These are phyloP conservation scores for Synanthedon tipuliformis DNA, from an alignment of 2,888 invertebrate genomes.

Conservation along the genomic window DNA sequence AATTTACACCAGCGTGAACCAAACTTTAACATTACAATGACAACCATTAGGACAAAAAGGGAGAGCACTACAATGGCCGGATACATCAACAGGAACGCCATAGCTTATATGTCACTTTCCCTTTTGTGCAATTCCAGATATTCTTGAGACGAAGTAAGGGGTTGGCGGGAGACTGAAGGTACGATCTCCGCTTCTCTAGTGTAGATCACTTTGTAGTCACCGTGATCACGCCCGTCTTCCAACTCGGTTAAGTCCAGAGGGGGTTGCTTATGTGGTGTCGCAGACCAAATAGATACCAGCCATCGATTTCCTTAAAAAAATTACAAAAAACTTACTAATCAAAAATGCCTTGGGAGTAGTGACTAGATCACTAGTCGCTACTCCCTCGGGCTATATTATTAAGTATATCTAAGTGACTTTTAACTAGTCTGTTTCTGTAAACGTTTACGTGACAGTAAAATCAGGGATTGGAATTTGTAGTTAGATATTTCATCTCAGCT, in stretches of 20 bases:
- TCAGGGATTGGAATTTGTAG: too few species aligned
- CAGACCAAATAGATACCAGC: slow-evolving; percentile 86
- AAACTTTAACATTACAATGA: slow-evolving; percentile 80
- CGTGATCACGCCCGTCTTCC: slow-evolving; percentile 50
- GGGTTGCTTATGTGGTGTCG: slow-evolving; percentile 85
- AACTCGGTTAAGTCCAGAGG: slow-evolving; percentile 84
- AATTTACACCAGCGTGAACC: slow-evolving; percentile 79
- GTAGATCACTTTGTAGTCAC: slow-evolving; percentile 36
- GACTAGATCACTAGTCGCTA: too few species aligned
- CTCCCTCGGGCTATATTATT: too few species aligned
- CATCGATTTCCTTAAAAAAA: slow-evolving; percentile 79
- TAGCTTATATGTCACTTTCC: slow-evolving; percentile 83
- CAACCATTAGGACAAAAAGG: slow-evolving; percentile 79
- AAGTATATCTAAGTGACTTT: too few species aligned
- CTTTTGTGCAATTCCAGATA: slow-evolving; percentile 79
- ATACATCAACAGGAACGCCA: slow-evolving; percentile 81
- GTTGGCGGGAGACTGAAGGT: slow-evolving; percentile 47
- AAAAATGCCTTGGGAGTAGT: too few species aligned
- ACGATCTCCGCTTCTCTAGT: slow-evolving; percentile 27
- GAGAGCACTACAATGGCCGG: slow-evolving; percentile 81
- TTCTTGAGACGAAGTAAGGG: slow-evolving; percentile 54
- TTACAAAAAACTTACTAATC: too few species aligned
- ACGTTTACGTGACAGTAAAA: too few species aligned
- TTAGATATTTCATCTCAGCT: too few species aligned
- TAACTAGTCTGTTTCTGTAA: too few species aligned